Evolutionary conservation across 2,888 invertebrate genomes (phyloP), one percentile per base, ranked within the genome.

Genomic region (Dysmachus trigonus): DNA sequence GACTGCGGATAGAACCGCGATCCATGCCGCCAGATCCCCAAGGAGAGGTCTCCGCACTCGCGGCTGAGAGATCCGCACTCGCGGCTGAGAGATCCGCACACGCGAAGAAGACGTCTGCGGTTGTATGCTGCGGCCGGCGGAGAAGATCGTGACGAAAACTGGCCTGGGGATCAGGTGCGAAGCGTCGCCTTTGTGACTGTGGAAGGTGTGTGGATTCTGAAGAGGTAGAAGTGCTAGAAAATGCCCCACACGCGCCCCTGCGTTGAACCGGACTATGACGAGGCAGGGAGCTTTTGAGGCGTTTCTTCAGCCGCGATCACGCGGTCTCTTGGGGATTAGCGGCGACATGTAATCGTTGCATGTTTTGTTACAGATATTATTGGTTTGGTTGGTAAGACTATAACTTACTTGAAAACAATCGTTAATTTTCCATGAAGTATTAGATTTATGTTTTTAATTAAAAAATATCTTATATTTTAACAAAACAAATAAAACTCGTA

Each of bases 201-300:
- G 41, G 7, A 77, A 33, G 22, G 22, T 76, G 27, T 76, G 76
- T 76, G 31, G 10, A 8, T 73, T n/a, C 73, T 33, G 15, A 33
- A 8, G 30, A 15, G n/a, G 73, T 22, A 41, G 76, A 35, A 76
- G 51, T 79, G 79, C 79, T 51, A 79, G 79, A 79, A 79, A 79
- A 79, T 10, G 15, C 47, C 79, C 51, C 51, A 22, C 27, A 0
- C 5, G 10, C 51, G 38, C 13, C 15, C 13, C 15, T 47, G 27
- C 13, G 27, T n/a, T 79, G 51, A 51, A 79, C 22, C 13, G 10
- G 18, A 30, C 79, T 79, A 79, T 79, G 13, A 15, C n/a, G 33
- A 35, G 22, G 5, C 38, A 51, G 10, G n/a, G 13, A 79, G 79
- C 79, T 79, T 79, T 79, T 30, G 22, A 73, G 27, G 31, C 31